Base-by-base conservation (phyloP, 2,888 invertebrate species). In the Phyllotreta cruciferae region DNA sequence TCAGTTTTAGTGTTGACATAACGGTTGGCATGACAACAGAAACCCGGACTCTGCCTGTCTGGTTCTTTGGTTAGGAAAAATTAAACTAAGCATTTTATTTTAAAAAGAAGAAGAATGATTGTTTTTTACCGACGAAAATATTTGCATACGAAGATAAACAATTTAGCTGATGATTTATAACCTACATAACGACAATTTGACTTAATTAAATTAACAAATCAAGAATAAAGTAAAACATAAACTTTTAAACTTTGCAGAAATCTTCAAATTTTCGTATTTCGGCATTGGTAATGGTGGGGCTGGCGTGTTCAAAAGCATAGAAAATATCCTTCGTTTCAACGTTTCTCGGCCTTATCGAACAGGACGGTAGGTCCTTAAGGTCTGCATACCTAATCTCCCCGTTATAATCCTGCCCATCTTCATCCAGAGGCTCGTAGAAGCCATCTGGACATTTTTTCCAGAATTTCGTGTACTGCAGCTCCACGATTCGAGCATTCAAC, bases 401-500 rank as follows among this genome's bases (percentile, higher is more conserved):
- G 1, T 58, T n/a, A 54, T 55, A 54, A 49, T 66, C 66, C 34
- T 70, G 64, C n/a, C 72, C 69, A 5, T 63, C 63, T 5, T 55
- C 37, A 0, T 52, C 44, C 5, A 73, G 64, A 3, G 77, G 77
- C 57, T 74, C 71, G 54, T 77, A 77, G 44, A 69, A 70, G 34
- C 74, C 75, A 63, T 78, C 73, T 11, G 68, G 41, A 24, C 70
- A 71, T n/a, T 60, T 49, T 56, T 72, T 76, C 83, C 83, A 83
- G 52, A 78, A 68, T 37, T 71, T 76, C n/a, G 77, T 76, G 9
- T 74, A 73, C 66, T 82, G 79, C 14, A 86, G 74, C 68, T 85
- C 83, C 58, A 80, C 76, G 44, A 86, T 75, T 5, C 86, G 85
- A 63, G 81, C 66, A 49, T 67, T 66, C 24, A 71, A 39, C 6